Evolutionary conservation across 2,888 invertebrate genomes (phyloP).

Genomic region (Tetanocera ferruginea): DNA sequence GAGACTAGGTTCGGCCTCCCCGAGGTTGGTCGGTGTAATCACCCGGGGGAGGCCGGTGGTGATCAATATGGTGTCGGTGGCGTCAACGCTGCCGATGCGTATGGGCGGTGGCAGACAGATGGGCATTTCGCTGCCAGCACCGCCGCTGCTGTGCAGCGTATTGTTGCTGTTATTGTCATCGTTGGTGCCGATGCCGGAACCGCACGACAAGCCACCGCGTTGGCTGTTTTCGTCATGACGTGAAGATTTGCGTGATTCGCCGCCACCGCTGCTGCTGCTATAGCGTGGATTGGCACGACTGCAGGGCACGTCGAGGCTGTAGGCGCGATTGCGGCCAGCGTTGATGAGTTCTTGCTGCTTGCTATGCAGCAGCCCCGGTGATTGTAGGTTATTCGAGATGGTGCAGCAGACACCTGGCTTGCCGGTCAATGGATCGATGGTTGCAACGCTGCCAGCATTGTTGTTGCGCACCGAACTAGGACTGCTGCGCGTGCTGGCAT

Average conservation of each 20-base stretch:
- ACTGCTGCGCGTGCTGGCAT: slow-evolving; percentile 65
- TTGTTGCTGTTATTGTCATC: slow-evolving; percentile 68
- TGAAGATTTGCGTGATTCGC: slow-evolving; percentile 67
- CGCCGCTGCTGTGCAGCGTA: slow-evolving; percentile 66
- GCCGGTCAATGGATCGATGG: slow-evolving; percentile 50
- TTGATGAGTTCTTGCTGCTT: slow-evolving; percentile 54
- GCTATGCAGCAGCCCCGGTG: slow-evolving; percentile 56
- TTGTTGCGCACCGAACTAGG: slow-evolving; percentile 64
- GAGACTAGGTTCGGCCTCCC: slow-evolving; percentile 55
- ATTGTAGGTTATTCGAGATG: slow-evolving; percentile 64
- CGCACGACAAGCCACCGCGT: slow-evolving; percentile 48
- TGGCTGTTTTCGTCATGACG: slow-evolving; percentile 60
- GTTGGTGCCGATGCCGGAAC: slow-evolving; percentile 51
- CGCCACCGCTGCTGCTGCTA: slow-evolving; percentile 65
- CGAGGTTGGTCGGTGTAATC: slow-evolving; percentile 53
- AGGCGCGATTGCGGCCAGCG: slow-evolving; percentile 65
- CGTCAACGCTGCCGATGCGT: slow-evolving; percentile 61
- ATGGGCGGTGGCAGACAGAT: slow-evolving; percentile 59
- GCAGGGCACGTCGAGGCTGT: slow-evolving; percentile 68
- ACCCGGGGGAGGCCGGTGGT: slow-evolving; percentile 52
- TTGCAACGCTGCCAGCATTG: slow-evolving; percentile 46
- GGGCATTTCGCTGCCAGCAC: slow-evolving; percentile 57
- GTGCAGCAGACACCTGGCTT: slow-evolving; percentile 62
- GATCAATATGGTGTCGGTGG: slow-evolving; percentile 56
- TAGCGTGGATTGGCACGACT: slow-evolving; percentile 61